Evolutionary conservation across 2,888 invertebrate species (phyloP).

Genomic region (Clepsis dumicolana): DNA sequence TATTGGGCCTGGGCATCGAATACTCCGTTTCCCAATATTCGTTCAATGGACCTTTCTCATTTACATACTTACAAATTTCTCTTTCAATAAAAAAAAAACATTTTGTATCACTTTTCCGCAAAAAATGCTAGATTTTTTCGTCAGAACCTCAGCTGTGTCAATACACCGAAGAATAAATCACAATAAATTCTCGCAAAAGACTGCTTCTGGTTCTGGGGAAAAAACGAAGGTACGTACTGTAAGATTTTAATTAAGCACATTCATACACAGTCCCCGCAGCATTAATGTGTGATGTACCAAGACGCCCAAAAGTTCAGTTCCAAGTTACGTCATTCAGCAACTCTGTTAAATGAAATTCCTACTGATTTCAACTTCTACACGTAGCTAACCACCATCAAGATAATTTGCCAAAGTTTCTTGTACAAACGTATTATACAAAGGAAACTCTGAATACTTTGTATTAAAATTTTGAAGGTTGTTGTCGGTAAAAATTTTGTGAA

Average conservation of each 20-base stretch:
- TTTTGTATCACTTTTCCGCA: constrained; percentile 5
- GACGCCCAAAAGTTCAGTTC: constrained; percentile 58
- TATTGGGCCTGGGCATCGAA: not conserved
- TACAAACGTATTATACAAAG: constrained; percentile 39
- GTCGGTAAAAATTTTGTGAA: constrained; percentile 48
- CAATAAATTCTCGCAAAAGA: not conserved
- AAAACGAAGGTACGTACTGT: not conserved
- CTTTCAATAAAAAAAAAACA: constrained; percentile 11
- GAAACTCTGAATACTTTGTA: constrained; percentile 36
- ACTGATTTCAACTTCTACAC: constrained; percentile 41
- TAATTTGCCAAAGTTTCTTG: constrained; percentile 41
- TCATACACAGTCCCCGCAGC: not conserved
- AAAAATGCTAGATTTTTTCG: constrained; percentile 14
- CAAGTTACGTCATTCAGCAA: constrained; percentile 54
- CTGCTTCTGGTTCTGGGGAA: not conserved
- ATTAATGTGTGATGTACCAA: constrained; percentile 48
- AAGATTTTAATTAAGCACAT: constrained; percentile 3
- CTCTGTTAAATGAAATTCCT: constrained; percentile 58
- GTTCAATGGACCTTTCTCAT: constrained; percentile 4
- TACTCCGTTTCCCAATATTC: constrained; percentile 11
- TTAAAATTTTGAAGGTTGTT: constrained; percentile 43
- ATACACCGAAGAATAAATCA: constrained; percentile 11
- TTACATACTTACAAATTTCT: constrained; percentile 7
- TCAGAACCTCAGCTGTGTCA: constrained; percentile 13
- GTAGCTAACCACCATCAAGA: constrained; percentile 43